A percentile compares a stretch with the other conserved stretches of the same genome.
phyloP scores from a whole-genome alignment of 2,888 invertebrate genomes.

The Dexiosoma caninum region DNA sequence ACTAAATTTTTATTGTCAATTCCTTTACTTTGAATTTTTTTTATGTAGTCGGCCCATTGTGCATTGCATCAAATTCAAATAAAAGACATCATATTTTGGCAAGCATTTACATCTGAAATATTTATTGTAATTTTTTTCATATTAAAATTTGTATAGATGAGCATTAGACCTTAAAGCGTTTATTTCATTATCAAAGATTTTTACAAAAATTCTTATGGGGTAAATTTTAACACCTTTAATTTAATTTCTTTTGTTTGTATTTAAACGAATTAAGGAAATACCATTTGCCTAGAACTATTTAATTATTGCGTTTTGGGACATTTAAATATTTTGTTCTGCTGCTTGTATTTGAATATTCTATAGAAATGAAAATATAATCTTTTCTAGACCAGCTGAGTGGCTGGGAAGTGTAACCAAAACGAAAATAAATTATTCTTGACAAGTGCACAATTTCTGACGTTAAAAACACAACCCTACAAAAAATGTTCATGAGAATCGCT shows the following conservation, averaged over 20 bases:
- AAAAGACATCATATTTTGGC: conserved; percentile 17
- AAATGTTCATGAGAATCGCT: no score
- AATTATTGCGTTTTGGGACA: conserved; percentile 19
- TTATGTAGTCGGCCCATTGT: background rate
- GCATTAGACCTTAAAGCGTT: conserved; percentile 38
- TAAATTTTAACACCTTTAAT: conserved; percentile 34
- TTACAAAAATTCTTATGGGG: conserved; percentile 3
- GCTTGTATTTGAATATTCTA: no score
- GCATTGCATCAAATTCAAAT: conserved; percentile 8
- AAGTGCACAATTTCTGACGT: no score
- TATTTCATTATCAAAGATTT: conserved; percentile 47
- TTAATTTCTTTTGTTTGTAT: background rate
- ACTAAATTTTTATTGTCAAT: no score
- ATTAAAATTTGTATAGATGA: conserved; percentile 14
- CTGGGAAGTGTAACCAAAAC: no score
- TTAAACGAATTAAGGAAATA: conserved; percentile 5
- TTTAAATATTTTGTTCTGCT: background rate
- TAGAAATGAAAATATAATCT: no score
- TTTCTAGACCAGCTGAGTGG: no score
- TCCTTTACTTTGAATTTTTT: background rate
- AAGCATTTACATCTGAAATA: conserved; percentile 19
- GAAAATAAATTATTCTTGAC: no score
- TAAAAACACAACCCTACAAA: no score
- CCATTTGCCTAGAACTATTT: conserved; percentile 14
- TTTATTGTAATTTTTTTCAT: background rate